Conservation (phyloP, 2,888 invertebrate genomes). For the Rhopalosiphum nymphaeae region DNA sequence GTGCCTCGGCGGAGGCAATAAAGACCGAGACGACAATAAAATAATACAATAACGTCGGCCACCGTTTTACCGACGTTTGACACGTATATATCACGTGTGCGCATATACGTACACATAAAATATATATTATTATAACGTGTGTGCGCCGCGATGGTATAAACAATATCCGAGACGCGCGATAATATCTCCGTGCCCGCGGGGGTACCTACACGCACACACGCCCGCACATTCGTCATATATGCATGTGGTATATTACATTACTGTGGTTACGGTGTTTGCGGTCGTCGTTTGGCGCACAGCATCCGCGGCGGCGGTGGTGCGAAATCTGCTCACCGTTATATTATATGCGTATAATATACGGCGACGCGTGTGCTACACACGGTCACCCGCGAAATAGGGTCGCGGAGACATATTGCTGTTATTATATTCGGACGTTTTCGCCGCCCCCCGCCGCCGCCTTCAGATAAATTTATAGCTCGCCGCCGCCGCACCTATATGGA, state of each 20-base stretch:
- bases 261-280: slow-evolving; percentile 21
- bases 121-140: background rate
- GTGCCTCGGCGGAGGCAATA: slow-evolving; percentile 6
- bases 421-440: background rate
- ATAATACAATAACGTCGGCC: slow-evolving; percentile 51
- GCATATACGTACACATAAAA: background rate
- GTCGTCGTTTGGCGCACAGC: background rate
- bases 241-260: background rate
- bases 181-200: slow-evolving; percentile 43
- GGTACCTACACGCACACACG: background rate
- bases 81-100: slow-evolving; percentile 1
- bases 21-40: slow-evolving; percentile 44
- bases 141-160: slow-evolving; percentile 3
- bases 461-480: background rate
- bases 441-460: background rate
- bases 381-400: background rate
- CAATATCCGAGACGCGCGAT: slow-evolving; percentile 38
- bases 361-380: background rate
- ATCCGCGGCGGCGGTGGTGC: background rate
- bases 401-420: background rate
- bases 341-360: background rate
- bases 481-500: background rate
- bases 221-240: too few relatives aligned
- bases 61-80: background rate
- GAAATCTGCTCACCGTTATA: slow-evolving; percentile 17